Base-by-base conservation (phyloP, 2,797 vertebrate genomes). In the Ctenochaetus hawaiiensis region DNA sequence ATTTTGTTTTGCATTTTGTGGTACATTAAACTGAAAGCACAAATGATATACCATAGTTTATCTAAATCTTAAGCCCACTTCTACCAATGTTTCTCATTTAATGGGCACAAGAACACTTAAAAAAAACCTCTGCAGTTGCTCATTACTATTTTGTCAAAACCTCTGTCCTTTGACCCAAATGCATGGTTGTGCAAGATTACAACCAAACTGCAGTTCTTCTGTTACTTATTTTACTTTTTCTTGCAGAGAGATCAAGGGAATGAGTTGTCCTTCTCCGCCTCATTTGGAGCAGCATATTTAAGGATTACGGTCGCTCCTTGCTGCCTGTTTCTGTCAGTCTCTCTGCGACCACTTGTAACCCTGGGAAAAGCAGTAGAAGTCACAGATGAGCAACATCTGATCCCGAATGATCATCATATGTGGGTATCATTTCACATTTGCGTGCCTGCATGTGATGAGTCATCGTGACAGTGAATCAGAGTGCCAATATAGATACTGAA, bases 381-480 rank as follows among this genome's bases (percentile, higher is more conserved):
- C 78, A 70, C 83, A 86, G 73, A 87, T 69, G 78, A 86, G 76
- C 75, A 89, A 67, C 88, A 83, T 87, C 75, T 89, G 85, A 92
- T 88, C 77, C 85, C 10, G 18, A 41, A 67, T 81, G 43, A 85
- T 88, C 59, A 72, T 82, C 70, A 65, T 72, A 54, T 68, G 68
- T 69, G 62, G 62, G 82, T 80, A 86, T 91, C 78, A 64, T 75
- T 88, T 88, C 76, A 62, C 44, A 76, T 83, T 87, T 85, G 77
- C 77, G 45, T 84, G 86, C 57, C 58, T 74, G 75, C 51, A 49
- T 44, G 77, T 13, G 2, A 81, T 87, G 81, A 91, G 73, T 90
- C 87, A 90, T 20, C 20, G 49, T n/a, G 78, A 62, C 67, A 76
- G 65, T 77, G 82, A 80, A 51, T 81, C 76, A 77, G 18, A 49